These are phyloP conservation scores for Machimus atricapillus DNA, from an alignment of 2,888 invertebrate genomes.

Conservation along the genomic window DNA sequence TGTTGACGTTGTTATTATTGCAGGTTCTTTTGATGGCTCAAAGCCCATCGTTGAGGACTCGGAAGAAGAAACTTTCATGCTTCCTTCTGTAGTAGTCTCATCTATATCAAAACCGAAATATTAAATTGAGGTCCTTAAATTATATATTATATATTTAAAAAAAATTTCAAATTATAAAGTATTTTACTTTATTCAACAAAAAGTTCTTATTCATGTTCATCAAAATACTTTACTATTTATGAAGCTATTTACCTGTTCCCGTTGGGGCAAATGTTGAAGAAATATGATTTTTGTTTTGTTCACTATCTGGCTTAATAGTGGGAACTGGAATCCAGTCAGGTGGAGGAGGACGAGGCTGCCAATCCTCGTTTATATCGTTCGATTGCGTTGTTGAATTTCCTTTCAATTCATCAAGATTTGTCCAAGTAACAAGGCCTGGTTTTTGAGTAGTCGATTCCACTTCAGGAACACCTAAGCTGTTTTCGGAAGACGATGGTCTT, in stretches of 20 bases:
- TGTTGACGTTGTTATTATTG: neutral
- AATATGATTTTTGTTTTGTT: constrained; percentile 48
- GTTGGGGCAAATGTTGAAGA: neutral
- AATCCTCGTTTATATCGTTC: constrained; percentile 54
- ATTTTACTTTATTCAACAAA: neutral
- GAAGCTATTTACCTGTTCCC: neutral
- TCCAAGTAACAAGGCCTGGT: constrained; percentile 66
- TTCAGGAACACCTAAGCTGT: neutral
- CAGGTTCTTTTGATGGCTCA: neutral
- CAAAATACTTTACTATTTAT: neutral
- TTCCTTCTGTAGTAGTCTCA: neutral
- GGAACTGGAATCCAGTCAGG: constrained; percentile 58
- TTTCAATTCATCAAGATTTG: constrained; percentile 61
- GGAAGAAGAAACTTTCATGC: neutral
- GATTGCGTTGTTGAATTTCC: constrained; percentile 43
- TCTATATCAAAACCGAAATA: neutral
- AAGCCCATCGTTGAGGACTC: neutral
- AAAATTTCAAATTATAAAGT: neutral
- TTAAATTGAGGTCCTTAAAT: neutral
- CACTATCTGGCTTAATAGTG: constrained; percentile 53
- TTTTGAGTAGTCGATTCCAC: constrained; percentile 53
- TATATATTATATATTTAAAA: neutral
- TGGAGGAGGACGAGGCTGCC: constrained; percentile 55
- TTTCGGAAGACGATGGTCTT: constrained; percentile 38
- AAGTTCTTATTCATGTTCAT: neutral